A percentile compares a stretch with the other conserved stretches of the same genome.
Evolutionary conservation across 2,797 vertebrate species (phyloP).

Genomic region (Sebastes oblongus): DNA sequence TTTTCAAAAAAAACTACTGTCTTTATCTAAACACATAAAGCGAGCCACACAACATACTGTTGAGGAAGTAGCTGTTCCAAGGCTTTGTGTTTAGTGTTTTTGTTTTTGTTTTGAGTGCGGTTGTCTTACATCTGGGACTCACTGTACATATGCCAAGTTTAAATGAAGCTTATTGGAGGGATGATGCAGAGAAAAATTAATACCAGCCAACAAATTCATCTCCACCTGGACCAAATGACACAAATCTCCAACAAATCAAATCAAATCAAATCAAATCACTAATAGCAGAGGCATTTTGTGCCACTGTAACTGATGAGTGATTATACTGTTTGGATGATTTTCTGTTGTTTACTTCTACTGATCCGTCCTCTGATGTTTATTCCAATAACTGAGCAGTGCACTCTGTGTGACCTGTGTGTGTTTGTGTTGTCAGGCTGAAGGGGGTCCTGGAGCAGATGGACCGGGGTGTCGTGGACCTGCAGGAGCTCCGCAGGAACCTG

Average conservation of each 20-base stretch:
- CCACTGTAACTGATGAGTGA: not conserved
- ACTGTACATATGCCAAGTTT: not conserved
- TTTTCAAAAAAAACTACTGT: not conserved
- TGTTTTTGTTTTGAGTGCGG: not conserved
- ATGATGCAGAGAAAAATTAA: not conserved
- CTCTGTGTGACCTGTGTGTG: not conserved
- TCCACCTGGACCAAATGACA: not conserved
- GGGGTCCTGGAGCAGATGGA: constrained; percentile 95
- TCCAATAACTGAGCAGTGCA: not conserved
- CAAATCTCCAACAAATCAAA: not conserved
- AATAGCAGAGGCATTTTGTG: not conserved
- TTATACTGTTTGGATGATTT: not conserved
- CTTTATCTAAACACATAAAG: not conserved
- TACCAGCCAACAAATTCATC: not conserved
- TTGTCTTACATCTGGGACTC: not conserved
- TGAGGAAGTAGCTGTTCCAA: not conserved
- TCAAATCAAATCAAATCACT: not conserved
- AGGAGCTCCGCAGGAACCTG: constrained; percentile 94
- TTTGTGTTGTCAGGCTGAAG: constrained; percentile 85
- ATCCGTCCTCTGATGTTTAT: not conserved
- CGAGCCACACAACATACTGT: not conserved
- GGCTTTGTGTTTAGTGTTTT: not conserved
- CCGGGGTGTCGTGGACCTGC: constrained; percentile 90
- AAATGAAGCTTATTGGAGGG: not conserved
- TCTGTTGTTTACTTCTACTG: not conserved